Base-by-base conservation (phyloP, 2,888 invertebrate genomes). In the Erynnis tages region DNA sequence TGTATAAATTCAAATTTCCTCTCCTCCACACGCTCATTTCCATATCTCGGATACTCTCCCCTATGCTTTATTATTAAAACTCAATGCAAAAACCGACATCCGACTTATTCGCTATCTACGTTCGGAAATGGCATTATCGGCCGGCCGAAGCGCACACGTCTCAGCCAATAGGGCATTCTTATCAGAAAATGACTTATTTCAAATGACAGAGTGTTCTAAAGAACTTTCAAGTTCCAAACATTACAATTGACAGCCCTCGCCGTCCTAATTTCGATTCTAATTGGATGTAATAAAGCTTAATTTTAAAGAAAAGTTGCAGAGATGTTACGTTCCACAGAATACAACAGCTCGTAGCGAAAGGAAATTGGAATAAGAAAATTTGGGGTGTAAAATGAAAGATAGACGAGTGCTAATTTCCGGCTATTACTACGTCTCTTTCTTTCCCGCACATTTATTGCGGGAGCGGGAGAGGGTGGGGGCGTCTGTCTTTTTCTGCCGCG, bases 301-400 rank as follows among this genome's bases (percentile, higher is more conserved):
- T 72, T 67, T 16, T 48, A 43, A 10, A 63, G 59, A 35, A 23
- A 2, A 17, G 8, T 13, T 0, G 8, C 4, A 37, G 49, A 56
- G 60, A 63, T 67, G 73, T 81, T 82, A 73, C 59, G 79, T 60
- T 74, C 63, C 63, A 66, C 70, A 65, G 76, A 76, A 79, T 76
- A 71, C 66, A 62, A 60, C 60, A 69, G 75, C 76, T 81, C 77
- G 82, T 79, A 75, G 80, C 75, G 66, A 82, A 78, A 84, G 91
- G 93, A 93, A 92, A 93, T 93, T 93, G 93, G 92, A 92, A 93
- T 93, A 93, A 93, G 93, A 93, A 93, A 93, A 92, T 93, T 92
- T 92, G 91, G 92, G 92, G 92, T 92, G 92, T 92, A 92, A 92
- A 92, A 92, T 92, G 92, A 92, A 92, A 92, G 92, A 93, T 93